Evolutionary conservation across 2,113 vertebrate genomes (phyloP).

Genomic region (Oostethus manadensis): DNA sequence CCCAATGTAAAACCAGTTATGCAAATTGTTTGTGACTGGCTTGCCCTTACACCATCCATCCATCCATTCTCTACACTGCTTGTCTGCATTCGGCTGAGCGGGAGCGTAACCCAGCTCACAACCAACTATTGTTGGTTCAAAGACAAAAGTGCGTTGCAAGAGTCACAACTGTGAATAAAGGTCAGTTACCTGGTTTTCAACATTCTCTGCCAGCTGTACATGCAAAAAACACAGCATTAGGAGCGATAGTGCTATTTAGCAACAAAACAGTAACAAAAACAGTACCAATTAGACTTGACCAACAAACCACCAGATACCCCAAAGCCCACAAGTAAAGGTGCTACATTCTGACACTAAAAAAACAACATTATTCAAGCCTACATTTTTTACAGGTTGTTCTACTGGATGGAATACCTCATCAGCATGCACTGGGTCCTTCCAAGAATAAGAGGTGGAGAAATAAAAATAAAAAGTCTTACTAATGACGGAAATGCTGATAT

Average conservation of each 20-base stretch:
- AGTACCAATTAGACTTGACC: background rate
- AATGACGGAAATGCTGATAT: background rate
- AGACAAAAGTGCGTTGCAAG: background rate
- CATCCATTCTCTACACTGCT: no score
- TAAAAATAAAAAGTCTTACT: background rate
- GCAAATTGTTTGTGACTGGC: background rate
- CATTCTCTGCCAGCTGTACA: constrained; percentile 58
- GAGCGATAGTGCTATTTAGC: background rate
- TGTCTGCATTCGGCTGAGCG: no score
- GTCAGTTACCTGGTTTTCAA: constrained; percentile 60
- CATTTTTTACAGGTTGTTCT: background rate
- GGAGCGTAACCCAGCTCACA: no score
- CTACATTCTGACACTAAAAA: background rate
- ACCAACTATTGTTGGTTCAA: no score
- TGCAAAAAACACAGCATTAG: constrained; percentile 30
- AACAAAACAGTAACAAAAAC: background rate
- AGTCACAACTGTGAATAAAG: background rate
- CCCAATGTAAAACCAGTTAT: background rate
- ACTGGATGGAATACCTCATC: constrained; percentile 38
- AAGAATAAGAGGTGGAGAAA: constrained; percentile 14
- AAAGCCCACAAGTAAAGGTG: background rate
- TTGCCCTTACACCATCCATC: no score
- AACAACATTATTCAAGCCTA: background rate
- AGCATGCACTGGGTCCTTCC: constrained; percentile 23
- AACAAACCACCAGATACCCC: background rate